phyloP scores from a whole-genome alignment of 2,797 vertebrate genomes.

The Amblyraja radiata region DNA sequence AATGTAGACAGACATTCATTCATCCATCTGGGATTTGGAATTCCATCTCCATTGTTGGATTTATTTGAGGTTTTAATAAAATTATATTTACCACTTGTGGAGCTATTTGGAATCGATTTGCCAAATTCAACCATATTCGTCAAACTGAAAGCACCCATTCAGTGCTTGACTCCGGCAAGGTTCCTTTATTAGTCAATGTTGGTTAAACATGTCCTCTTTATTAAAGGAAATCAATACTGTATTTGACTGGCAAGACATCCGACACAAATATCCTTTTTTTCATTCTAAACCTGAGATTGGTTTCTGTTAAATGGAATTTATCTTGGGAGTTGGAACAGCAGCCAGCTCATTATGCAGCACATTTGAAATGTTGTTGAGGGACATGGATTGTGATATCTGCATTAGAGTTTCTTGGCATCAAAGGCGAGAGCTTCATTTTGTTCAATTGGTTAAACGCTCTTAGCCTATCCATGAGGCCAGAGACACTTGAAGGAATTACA shows the following conservation, averaged over 20 bases:
- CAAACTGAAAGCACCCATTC: background rate
- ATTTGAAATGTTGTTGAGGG: constrained; percentile 19
- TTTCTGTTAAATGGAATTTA: background rate
- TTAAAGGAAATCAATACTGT: constrained; percentile 5
- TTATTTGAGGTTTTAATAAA: background rate
- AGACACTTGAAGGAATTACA: constrained; percentile 38
- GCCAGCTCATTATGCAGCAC: background rate
- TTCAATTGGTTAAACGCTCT: constrained; percentile 9
- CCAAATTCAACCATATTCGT: background rate
- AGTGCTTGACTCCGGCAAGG: background rate
- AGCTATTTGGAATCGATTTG: background rate
- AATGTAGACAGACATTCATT: background rate
- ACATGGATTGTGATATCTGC: background rate
- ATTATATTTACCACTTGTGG: background rate
- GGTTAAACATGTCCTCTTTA: background rate
- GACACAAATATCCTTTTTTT: background rate
- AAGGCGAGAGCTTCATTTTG: constrained; percentile 2
- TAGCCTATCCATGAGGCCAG: constrained; percentile 23
- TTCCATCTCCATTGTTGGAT: background rate
- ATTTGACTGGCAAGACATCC: background rate
- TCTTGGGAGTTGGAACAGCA: background rate
- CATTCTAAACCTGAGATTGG: constrained; percentile 18
- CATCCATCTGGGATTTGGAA: background rate
- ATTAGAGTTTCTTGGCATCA: constrained; percentile 22
- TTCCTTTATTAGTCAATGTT: constrained; percentile 3